Conservation (phyloP, 2,888 invertebrate species). For the Eilema caniola region DNA sequence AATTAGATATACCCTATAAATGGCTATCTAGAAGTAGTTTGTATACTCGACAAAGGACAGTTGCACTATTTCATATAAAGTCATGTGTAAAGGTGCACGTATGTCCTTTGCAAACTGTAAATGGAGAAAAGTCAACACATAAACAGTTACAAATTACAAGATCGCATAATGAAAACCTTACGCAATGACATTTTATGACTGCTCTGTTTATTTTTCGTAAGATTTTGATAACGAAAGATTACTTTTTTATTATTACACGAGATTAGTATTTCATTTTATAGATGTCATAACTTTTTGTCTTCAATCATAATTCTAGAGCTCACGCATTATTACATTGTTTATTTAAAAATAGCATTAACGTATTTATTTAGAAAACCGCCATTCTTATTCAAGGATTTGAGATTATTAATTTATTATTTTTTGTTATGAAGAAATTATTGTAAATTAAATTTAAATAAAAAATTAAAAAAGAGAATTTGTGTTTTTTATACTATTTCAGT, state of each 20-base stretch:
- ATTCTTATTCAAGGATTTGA: background rate
- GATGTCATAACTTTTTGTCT: conserved; percentile 19
- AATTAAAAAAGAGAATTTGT: too few relatives aligned
- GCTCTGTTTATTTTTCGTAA: conserved; percentile 20
- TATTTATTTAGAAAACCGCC: background rate
- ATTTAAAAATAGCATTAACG: background rate
- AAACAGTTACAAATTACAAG: background rate
- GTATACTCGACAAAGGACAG: too few relatives aligned
- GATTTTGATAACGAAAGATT: conserved; percentile 39
- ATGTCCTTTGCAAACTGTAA: too few relatives aligned
- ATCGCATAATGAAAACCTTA: conserved; percentile 20
- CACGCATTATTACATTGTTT: background rate
- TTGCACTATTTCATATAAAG: too few relatives aligned
- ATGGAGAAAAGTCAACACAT: background rate
- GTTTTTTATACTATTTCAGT: too few relatives aligned
- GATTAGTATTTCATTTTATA: conserved; percentile 22
- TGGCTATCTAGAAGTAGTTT: too few relatives aligned
- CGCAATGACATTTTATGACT: conserved; percentile 17
- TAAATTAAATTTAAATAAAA: too few relatives aligned
- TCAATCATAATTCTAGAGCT: conserved; percentile 11
- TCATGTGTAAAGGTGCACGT: too few relatives aligned
- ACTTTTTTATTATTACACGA: conserved; percentile 25
- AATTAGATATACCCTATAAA: background rate
- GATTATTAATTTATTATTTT: too few relatives aligned
- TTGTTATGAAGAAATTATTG: too few relatives aligned